Evolutionary conservation across 2,113 vertebrate genomes (phyloP).

Genomic region (Dicaeum eximium): DNA sequence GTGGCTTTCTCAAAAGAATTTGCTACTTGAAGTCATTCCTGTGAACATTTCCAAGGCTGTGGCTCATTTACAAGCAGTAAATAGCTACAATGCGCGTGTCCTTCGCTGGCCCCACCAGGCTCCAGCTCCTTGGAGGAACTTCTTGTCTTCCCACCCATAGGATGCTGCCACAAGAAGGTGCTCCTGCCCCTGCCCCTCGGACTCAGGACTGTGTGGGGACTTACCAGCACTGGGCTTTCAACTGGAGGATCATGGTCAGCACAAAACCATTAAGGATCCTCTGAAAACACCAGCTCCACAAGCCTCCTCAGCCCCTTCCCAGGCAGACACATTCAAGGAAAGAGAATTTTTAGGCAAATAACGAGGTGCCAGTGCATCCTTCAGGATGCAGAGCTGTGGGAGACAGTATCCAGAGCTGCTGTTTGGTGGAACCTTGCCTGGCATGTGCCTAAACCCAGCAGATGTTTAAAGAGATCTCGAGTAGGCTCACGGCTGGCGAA

Average conservation of each 20-base stretch:
- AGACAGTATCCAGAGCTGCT: background rate
- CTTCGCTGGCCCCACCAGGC: fast-evolving
- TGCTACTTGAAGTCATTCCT: background rate
- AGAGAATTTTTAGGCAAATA: background rate
- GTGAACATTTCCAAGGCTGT: background rate
- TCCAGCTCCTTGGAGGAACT: background rate
- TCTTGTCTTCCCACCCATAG: fast-evolving
- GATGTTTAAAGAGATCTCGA: background rate
- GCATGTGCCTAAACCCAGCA: background rate
- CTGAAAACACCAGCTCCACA: background rate
- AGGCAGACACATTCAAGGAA: background rate
- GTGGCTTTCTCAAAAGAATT: background rate
- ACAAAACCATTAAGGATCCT: background rate
- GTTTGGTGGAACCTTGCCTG: background rate
- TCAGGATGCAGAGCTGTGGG: background rate
- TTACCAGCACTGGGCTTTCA: fast-evolving
- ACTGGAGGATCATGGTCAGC: background rate
- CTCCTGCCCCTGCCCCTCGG: background rate
- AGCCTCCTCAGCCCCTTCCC: background rate
- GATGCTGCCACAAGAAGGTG: background rate
- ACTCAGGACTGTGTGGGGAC: background rate
- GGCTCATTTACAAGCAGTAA: background rate
- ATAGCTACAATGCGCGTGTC: fast-evolving
- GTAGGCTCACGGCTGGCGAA: background rate
- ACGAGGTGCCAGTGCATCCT: background rate